A percentile compares a stretch with the other conserved stretches of the same genome.
Evolutionary conservation across 1,140 invertebrate species (phyloP).

Genomic region (Augochlora pura): DNA sequence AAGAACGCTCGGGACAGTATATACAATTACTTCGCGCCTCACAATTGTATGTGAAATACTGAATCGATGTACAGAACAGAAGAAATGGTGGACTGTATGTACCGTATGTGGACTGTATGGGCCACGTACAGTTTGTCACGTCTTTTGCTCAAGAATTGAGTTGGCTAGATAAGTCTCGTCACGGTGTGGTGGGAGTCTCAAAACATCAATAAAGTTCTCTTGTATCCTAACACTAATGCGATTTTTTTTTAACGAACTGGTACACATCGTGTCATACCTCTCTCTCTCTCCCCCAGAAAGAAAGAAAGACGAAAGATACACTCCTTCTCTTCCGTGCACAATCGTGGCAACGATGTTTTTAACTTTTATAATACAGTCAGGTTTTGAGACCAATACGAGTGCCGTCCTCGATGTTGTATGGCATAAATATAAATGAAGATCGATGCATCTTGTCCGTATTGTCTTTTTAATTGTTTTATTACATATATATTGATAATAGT

Average conservation of each 20-base stretch:
- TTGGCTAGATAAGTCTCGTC: slow-evolving; percentile 14
- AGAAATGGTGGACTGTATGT: slow-evolving; percentile 20
- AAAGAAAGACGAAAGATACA: background rate
- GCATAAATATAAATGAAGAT: slow-evolving; percentile 27
- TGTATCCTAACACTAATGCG: slow-evolving; percentile 42
- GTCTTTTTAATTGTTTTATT: slow-evolving; percentile 52
- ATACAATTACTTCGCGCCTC: background rate
- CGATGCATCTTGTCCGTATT: slow-evolving; percentile 36
- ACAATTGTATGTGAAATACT: slow-evolving; percentile 9
- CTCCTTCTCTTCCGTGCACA: slow-evolving; percentile 14
- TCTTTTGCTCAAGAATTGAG: slow-evolving; percentile 31
- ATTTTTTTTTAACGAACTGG: slow-evolving; percentile 30
- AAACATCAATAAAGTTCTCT: slow-evolving; percentile 58
- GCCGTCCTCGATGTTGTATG: slow-evolving; percentile 11
- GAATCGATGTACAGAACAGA: slow-evolving; percentile 42
- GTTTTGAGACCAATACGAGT: slow-evolving; percentile 9
- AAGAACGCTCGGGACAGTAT: background rate
- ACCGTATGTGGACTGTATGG: slow-evolving; percentile 3
- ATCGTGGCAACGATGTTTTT: slow-evolving; percentile 19
- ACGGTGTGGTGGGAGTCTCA: slow-evolving; percentile 18
- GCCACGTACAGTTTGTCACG: too few relatives aligned
- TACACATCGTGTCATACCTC: background rate
- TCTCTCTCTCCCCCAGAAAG: background rate
- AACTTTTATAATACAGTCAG: slow-evolving; percentile 31
- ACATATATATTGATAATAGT: slow-evolving; percentile 39